Evolutionary conservation across 2,113 vertebrate genomes (phyloP).

Genomic region (Nycticorax nycticorax): DNA sequence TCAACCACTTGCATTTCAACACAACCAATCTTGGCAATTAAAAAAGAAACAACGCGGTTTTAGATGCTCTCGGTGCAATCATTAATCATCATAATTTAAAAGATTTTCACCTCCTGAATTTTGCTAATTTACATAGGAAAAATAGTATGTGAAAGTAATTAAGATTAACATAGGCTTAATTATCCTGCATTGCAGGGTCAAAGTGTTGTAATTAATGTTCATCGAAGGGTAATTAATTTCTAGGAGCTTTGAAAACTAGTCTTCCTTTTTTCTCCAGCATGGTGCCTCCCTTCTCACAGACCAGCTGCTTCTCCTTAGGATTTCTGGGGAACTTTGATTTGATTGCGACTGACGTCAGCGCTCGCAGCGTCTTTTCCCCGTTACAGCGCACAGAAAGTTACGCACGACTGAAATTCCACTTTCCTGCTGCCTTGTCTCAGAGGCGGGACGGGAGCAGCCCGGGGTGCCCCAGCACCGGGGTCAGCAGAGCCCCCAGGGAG

Average conservation of each 20-base stretch:
- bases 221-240: conserved; percentile 43
- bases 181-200: conserved; percentile 24
- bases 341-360: accelerated
- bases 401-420: accelerated
- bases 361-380: background rate
- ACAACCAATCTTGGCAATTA: background rate
- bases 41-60: background rate
- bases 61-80: background rate
- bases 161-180: conserved; percentile 49
- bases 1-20: background rate
- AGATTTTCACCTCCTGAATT: conserved; percentile 35
- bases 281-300: background rate
- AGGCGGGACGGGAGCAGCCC: accelerated
- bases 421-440: accelerated
- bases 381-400: accelerated
- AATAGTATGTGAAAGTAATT: conserved; percentile 43
- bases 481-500: background rate
- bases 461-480: background rate
- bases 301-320: background rate
- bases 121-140: conserved; percentile 45
- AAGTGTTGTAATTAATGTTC: conserved; percentile 1
- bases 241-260: background rate
- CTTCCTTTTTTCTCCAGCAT: background rate
- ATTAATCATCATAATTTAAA: conserved; percentile 30
- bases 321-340: background rate